phyloP scores from a whole-genome alignment of 2,888 invertebrate species.

The Alentia gelatinosa region DNA sequence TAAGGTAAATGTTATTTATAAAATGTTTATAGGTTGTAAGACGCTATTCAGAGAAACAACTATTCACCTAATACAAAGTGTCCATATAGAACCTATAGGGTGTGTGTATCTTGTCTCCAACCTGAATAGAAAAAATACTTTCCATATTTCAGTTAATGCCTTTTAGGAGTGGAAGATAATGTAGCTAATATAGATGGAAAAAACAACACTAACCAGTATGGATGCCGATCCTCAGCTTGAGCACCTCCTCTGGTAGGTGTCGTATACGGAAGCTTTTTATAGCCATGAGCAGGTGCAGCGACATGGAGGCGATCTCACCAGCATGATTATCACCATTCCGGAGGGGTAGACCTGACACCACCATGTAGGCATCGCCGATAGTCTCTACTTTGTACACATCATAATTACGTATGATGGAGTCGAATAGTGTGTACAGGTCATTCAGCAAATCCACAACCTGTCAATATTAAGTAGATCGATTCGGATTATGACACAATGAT shows the following conservation, averaged over 20 bases:
- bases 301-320: conserved; percentile 80
- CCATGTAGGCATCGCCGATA: conserved; percentile 74
- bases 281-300: conserved; percentile 75
- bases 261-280: conserved; percentile 76
- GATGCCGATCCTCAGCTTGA: conserved; percentile 78
- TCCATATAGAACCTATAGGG: too few relatives aligned
- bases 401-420: conserved; percentile 95
- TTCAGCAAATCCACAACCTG: conserved; percentile 94
- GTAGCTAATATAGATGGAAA: too few relatives aligned
- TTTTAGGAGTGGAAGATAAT: too few relatives aligned
- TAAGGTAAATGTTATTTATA: too few relatives aligned
- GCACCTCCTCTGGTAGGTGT: conserved; percentile 73
- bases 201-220: conserved; percentile 75
- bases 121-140: not conserved
- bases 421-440: conserved; percentile 96
- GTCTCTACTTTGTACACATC: conserved; percentile 66
- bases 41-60: too few relatives aligned
- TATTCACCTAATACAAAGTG: too few relatives aligned
- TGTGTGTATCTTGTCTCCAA: too few relatives aligned
- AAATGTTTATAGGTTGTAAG: too few relatives aligned
- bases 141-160: not conserved
- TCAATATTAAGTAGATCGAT: not conserved
- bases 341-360: conserved; percentile 77
- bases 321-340: conserved; percentile 76
- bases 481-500: not conserved